A percentile compares a stretch with the other conserved stretches of the same genome.
Evolutionary conservation across 1,140 invertebrate species (phyloP).

Genomic region (Penaeus chinensis): DNA sequence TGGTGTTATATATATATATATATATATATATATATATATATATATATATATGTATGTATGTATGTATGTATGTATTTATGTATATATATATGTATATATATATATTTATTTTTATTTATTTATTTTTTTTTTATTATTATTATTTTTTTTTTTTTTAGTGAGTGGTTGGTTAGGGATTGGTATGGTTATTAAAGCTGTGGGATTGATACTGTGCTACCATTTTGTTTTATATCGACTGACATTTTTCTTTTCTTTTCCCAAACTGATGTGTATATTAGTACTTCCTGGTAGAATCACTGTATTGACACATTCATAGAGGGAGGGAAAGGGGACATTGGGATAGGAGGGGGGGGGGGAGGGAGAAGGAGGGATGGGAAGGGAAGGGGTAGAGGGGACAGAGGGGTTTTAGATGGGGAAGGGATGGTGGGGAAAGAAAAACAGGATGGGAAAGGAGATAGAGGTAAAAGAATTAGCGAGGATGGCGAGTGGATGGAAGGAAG

Average conservation of each 20-base stretch:
- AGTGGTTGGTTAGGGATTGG: too few relatives aligned
- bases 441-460: not conserved
- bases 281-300: too few relatives aligned
- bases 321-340: not conserved
- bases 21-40: slow-evolving; percentile 6
- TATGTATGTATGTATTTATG: not conserved
- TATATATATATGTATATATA: not conserved
- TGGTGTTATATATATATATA: not conserved
- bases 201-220: too few relatives aligned
- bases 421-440: not conserved
- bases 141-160: too few relatives aligned
- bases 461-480: not conserved
- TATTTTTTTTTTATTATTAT: too few relatives aligned
- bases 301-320: not conserved
- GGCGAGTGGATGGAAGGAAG: not conserved
- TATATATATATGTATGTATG: not conserved
- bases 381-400: not conserved
- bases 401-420: not conserved
- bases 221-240: too few relatives aligned
- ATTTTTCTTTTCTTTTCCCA: too few relatives aligned
- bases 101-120: too few relatives aligned
- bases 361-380: slow-evolving; percentile 1
- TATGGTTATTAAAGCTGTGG: too few relatives aligned
- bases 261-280: too few relatives aligned
- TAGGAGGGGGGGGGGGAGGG: not conserved